Evolutionary conservation across 2,888 invertebrate genomes (phyloP).

Genomic region (Vesta saturnalis): DNA sequence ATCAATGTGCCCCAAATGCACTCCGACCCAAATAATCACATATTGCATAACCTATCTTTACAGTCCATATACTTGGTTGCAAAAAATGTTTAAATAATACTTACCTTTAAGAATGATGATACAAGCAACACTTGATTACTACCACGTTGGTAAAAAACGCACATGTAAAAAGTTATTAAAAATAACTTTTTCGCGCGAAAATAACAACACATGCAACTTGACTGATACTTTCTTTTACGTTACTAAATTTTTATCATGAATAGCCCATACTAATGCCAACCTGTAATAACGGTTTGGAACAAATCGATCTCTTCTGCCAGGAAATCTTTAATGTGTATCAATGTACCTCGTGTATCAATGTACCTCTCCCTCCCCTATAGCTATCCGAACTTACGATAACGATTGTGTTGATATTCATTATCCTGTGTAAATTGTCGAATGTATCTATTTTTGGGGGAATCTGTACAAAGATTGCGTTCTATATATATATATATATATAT

Average conservation of each 20-base stretch:
- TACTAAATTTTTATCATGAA: background rate
- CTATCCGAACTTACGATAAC: too few relatives aligned
- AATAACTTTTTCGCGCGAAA: background rate
- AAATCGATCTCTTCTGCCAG: background rate
- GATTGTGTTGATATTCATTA: too few relatives aligned
- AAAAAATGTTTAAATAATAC: conserved; percentile 11
- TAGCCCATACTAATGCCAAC: background rate
- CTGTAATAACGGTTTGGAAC: too few relatives aligned
- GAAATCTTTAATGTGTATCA: background rate
- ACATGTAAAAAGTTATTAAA: conserved; percentile 3
- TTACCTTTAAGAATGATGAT: background rate
- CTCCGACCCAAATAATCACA: background rate
- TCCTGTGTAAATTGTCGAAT: too few relatives aligned
- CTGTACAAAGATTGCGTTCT: too few relatives aligned
- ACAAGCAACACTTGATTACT: conserved; percentile 11
- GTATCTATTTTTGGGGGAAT: too few relatives aligned
- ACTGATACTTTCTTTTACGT: background rate
- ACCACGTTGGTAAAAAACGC: conserved; percentile 8
- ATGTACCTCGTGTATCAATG: background rate
- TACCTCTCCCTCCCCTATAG: conserved; percentile 1
- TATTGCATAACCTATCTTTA: background rate
- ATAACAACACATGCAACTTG: conserved; percentile 9
- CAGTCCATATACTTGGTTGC: conserved; percentile 7
- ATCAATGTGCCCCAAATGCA: too few relatives aligned
- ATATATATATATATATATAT: too few relatives aligned